Base-by-base conservation (phyloP, 2,888 invertebrate species). In the Ellobium chinense region DNA sequence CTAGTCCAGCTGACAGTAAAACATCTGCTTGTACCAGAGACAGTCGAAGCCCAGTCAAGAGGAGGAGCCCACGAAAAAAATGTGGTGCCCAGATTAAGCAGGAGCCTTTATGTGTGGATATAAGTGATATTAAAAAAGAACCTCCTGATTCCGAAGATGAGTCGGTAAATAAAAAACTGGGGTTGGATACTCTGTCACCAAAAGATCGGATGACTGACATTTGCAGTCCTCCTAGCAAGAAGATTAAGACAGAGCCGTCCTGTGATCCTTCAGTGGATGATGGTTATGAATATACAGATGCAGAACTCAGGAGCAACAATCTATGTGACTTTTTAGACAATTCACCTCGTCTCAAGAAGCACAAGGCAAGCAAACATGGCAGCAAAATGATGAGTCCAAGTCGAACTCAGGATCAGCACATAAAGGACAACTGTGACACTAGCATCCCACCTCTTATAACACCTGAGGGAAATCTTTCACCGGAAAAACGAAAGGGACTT, bases 11-110 rank as follows among this genome's bases (percentile, higher is more conserved):
- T 21, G 63, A 65, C 63, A 75, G 75, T 27, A 63, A 24, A 34
- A 54, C 31, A 18, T 75, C 65, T 24, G 65, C 63, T 18, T 75
- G 65, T 65, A 31, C 39, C 54, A 24, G 21, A 21, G 56, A 54
- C 12, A 62, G 34, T 27, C 46, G 46, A n/a, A 29, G 29, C 18
- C 37, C 37, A 39, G 24, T 62, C n/a, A 77, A 77, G 34, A 0
- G 88, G 85, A 80, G 87, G 84, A 29, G 85, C 86, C 14, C 73
- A 84, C 0, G 88, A 85, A 77, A 82, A 63, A 24, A 73, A 36
- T 39, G 12, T 0, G 14, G n/a, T 24, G 7, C 27, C 1, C 39
- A 66, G 27, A 37, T 46, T 18, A 65, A 76, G 36, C 37, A 63
- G 12, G 46, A 39, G 21, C 29, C 63, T 12, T 27, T 29, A 1